Evolutionary conservation across 1,140 invertebrate species (phyloP).

Genomic region (Brachionus rotundiformis): DNA sequence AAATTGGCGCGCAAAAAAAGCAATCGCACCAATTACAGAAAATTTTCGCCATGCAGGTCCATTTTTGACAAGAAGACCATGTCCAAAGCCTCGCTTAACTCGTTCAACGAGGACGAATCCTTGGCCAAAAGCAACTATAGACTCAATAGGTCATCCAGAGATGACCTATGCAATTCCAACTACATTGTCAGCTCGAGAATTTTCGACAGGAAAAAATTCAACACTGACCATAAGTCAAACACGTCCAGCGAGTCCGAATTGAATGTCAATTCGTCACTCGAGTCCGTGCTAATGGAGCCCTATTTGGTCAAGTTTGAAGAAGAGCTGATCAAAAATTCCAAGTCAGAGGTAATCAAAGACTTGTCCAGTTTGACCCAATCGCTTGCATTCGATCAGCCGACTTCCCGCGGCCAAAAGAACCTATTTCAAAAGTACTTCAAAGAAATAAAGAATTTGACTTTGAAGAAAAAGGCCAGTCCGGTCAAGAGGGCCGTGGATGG

Average conservation of each 20-base stretch:
- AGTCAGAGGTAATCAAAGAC: slow-evolving; percentile 39
- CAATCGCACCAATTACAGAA: background rate
- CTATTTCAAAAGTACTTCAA: slow-evolving; percentile 43
- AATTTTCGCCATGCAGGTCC: slow-evolving; percentile 22
- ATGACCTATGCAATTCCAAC: background rate
- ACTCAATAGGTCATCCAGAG: background rate
- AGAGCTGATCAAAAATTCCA: slow-evolving; percentile 37
- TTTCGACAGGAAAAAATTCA: slow-evolving; percentile 12
- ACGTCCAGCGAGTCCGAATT: slow-evolving; percentile 11
- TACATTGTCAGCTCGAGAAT: slow-evolving; percentile 18
- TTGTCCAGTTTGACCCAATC: slow-evolving; percentile 39
- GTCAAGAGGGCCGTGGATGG: background rate
- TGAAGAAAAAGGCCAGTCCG: background rate
- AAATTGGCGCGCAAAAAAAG: background rate
- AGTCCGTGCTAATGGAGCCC: slow-evolving; percentile 33
- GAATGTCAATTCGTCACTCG: background rate
- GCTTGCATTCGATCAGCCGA: background rate
- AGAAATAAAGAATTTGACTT: slow-evolving; percentile 41
- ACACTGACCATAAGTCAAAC: background rate
- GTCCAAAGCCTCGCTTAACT: slow-evolving; percentile 27
- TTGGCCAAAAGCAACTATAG: background rate
- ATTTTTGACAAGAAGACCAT: slow-evolving; percentile 37
- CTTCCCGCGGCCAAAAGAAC: background rate
- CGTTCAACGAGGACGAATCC: slow-evolving; percentile 27
- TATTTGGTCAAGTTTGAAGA: slow-evolving; percentile 41